phyloP scores from a whole-genome alignment of 2,888 invertebrate species.

The Folsomia manolachei region DNA sequence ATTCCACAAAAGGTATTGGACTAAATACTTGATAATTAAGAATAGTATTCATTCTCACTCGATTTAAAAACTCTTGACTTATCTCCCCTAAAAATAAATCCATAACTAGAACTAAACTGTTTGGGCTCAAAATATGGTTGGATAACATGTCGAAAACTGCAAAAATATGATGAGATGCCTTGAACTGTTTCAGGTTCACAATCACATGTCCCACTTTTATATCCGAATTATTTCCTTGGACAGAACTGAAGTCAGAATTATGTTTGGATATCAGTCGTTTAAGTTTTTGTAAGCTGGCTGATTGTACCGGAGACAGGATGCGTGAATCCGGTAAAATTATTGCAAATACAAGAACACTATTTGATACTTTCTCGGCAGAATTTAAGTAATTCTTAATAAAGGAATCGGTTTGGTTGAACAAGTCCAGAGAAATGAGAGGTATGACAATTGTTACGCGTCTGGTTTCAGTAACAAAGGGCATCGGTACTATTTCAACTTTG shows the following conservation, averaged over 20 bases:
- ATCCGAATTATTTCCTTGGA: conserved; percentile 38
- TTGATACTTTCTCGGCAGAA: conserved; percentile 23
- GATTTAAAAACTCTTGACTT: conserved; percentile 78
- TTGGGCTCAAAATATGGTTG: conserved; percentile 59
- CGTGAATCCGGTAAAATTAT: not conserved
- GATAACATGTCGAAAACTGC: conserved; percentile 24
- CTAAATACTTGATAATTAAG: conserved; percentile 81
- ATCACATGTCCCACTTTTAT: conserved; percentile 29
- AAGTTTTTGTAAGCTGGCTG: conserved; percentile 22
- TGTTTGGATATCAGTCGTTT: conserved; percentile 22
- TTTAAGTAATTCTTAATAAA: conserved; percentile 32
- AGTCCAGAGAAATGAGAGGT: conserved; percentile 63
- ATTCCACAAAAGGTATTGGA: conserved; percentile 87
- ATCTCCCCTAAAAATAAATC: conserved; percentile 68
- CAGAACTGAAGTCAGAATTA: conserved; percentile 16
- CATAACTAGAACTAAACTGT: conserved; percentile 71
- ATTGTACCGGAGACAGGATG: not conserved
- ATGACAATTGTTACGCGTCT: conserved; percentile 75
- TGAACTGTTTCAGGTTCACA: conserved; percentile 18
- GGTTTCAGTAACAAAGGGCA: conserved; percentile 94
- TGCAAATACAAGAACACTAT: conserved; percentile 28
- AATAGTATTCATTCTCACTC: conserved; percentile 92
- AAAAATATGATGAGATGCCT: conserved; percentile 17
- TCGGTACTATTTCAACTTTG: conserved; percentile 80
- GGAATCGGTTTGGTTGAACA: conserved; percentile 55